phyloP scores from a whole-genome alignment of 2,888 invertebrate species.

The Pyrrhia umbra region DNA sequence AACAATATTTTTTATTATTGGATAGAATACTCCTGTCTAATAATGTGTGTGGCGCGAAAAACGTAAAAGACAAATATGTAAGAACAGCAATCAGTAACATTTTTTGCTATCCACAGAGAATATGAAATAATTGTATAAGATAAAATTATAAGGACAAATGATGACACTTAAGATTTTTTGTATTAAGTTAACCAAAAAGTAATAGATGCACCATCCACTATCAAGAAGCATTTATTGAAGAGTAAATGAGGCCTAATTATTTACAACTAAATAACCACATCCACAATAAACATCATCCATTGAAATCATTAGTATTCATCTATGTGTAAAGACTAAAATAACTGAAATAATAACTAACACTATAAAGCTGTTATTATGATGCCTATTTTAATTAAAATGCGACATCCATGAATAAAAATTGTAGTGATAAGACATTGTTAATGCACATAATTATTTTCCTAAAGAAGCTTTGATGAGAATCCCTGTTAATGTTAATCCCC shows the following conservation, averaged over 20 bases:
- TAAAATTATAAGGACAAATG: slow-evolving; percentile 12
- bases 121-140: no score
- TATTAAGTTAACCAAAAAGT: slow-evolving; percentile 13
- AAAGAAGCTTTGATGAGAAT: slow-evolving; percentile 12
- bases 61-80: no score
- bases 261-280: slow-evolving; percentile 49
- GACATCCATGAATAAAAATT: slow-evolving; percentile 3
- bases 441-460: neutral
- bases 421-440: neutral
- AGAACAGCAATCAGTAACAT: no score
- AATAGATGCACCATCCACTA: slow-evolving; percentile 29
- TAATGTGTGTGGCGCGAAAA: no score
- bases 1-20: no score
- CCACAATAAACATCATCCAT: slow-evolving; percentile 25
- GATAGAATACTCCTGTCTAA: no score
- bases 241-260: slow-evolving; percentile 20
- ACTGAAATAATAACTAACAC: neutral
- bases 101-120: no score
- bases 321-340: slow-evolving; percentile 11
- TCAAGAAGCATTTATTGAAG: slow-evolving; percentile 19
- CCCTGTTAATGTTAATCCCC: slow-evolving; percentile 18
- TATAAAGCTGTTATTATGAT: slow-evolving; percentile 11
- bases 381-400: slow-evolving; percentile 9
- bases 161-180: slow-evolving; percentile 5
- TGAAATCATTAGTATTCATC: slow-evolving; percentile 1